phyloP scores from a whole-genome alignment of 2,888 invertebrate species.

The Corythucha ciliata region DNA sequence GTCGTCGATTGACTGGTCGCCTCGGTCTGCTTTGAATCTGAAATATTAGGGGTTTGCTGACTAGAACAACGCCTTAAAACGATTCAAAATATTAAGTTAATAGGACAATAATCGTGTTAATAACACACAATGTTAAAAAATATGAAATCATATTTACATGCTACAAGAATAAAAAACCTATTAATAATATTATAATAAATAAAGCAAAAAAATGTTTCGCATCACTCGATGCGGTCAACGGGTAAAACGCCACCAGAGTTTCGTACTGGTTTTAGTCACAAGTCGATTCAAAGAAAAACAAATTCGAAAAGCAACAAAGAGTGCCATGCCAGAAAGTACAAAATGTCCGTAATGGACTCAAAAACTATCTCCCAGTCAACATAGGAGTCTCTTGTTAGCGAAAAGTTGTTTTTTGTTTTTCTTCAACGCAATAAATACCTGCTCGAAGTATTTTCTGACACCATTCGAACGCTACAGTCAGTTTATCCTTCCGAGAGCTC shows the following conservation, averaged over 20 bases:
- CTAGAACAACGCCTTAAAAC: background rate
- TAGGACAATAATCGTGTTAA: background rate
- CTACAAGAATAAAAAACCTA: background rate
- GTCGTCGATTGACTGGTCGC: conserved; percentile 24
- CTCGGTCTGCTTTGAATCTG: conserved; percentile 19
- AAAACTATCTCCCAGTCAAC: too few relatives aligned
- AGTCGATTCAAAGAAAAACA: conserved; percentile 16
- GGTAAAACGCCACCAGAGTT: conserved; percentile 31
- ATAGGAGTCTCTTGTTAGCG: too few relatives aligned
- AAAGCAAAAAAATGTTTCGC: background rate
- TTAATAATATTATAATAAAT: conserved; percentile 13
- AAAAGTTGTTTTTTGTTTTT: too few relatives aligned
- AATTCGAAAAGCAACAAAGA: conserved; percentile 30
- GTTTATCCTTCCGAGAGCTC: too few relatives aligned
- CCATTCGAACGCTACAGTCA: too few relatives aligned
- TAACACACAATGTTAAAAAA: background rate
- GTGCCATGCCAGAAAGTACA: conserved; percentile 31
- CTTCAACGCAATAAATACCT: too few relatives aligned
- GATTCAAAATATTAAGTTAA: background rate
- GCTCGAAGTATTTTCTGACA: too few relatives aligned
- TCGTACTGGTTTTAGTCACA: conserved; percentile 29
- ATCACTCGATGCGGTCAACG: conserved; percentile 19
- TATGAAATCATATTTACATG: background rate
- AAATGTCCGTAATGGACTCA: too few relatives aligned
- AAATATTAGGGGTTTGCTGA: background rate